Evolutionary conservation across 1,140 invertebrate genomes (phyloP).

Genomic region (Cydia amplana): DNA sequence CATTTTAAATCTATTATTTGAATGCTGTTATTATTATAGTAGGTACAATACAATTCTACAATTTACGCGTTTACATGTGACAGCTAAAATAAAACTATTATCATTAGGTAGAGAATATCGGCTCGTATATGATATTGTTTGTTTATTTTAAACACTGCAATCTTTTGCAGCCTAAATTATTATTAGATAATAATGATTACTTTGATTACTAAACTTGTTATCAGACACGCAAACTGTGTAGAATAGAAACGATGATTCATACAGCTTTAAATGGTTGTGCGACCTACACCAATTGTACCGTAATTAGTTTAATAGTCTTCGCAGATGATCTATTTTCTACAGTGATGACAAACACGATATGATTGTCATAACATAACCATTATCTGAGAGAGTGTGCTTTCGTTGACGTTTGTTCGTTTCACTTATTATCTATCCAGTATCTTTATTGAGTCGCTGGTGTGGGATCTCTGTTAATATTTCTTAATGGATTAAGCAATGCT

Average conservation of each 20-base stretch:
- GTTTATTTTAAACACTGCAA: constrained; percentile 17
- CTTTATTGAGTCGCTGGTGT: background rate
- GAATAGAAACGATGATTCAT: constrained; percentile 16
- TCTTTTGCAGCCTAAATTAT: background rate
- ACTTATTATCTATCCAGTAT: background rate
- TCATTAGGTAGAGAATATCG: too few relatives aligned
- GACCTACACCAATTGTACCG: constrained; percentile 13
- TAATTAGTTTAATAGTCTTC: constrained; percentile 6
- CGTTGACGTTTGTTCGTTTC: background rate
- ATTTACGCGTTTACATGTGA: too few relatives aligned
- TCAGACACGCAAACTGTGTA: background rate
- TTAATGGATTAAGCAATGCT: too few relatives aligned
- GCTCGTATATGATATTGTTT: background rate
- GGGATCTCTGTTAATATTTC: too few relatives aligned
- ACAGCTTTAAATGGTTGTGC: background rate
- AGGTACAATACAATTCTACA: too few relatives aligned
- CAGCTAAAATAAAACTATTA: too few relatives aligned
- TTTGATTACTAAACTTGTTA: background rate
- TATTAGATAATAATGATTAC: background rate
- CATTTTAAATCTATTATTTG: too few relatives aligned
- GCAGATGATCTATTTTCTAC: constrained; percentile 28
- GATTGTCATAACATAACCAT: constrained; percentile 12
- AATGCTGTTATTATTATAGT: too few relatives aligned
- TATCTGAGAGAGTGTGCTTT: background rate
- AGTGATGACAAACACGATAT: constrained; percentile 1